These are phyloP conservation scores for Hoplostethus atlanticus DNA, from an alignment of 2,797 vertebrate species.

Conservation along the genomic window DNA sequence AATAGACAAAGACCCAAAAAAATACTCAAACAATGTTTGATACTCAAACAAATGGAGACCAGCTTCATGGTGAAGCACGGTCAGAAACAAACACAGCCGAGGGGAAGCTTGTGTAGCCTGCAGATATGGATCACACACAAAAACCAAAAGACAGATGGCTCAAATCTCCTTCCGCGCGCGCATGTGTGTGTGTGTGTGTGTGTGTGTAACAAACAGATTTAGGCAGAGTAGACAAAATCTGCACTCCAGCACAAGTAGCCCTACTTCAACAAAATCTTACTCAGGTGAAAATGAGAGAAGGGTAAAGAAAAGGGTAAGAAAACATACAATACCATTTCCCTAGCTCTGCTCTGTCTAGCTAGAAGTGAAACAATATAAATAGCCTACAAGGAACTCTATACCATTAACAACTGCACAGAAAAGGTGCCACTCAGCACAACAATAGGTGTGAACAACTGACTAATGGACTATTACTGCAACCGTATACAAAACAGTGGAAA, in stretches of 20 bases:
- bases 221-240: neutral
- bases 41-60: slow-evolving; percentile 5
- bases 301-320: neutral
- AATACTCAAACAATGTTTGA: too few relatives aligned
- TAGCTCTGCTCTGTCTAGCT: neutral
- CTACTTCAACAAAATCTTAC: too few relatives aligned
- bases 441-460: slow-evolving; percentile 18
- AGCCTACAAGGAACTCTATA: slow-evolving; percentile 13
- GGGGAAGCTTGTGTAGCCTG: neutral
- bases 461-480: slow-evolving; percentile 36
- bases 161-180: neutral
- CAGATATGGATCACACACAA: neutral
- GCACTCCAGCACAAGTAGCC: neutral
- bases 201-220: neutral
- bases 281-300: too few relatives aligned
- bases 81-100: neutral
- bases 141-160: neutral
- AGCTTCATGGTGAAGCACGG: neutral
- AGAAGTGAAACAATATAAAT: neutral
- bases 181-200: slow-evolving; percentile 3
- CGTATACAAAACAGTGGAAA: slow-evolving; percentile 34
- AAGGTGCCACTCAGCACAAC: slow-evolving; percentile 29
- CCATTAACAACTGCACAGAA: slow-evolving; percentile 10
- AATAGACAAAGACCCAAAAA: neutral
- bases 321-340: slow-evolving; percentile 4